Conservation (phyloP, 1,140 invertebrate genomes). For the Lordiphosa mommai region DNA sequence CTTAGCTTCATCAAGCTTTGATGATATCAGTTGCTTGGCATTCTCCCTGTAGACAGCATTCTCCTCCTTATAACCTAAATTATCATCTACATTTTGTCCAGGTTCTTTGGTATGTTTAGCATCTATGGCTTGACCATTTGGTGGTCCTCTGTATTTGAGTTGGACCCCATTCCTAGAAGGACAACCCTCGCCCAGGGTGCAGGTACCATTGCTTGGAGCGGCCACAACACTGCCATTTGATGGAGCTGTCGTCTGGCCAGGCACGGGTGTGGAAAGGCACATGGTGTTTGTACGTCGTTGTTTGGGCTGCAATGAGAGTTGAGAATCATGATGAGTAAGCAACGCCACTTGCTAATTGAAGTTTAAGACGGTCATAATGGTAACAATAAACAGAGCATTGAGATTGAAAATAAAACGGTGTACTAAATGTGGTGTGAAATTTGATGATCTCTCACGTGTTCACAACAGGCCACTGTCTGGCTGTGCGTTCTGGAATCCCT, state of each 20-base stretch:
- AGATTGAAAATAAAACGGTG: constrained; percentile 2
- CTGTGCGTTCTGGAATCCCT: neutral
- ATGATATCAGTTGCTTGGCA: neutral
- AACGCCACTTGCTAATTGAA: constrained; percentile 44
- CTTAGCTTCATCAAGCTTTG: constrained; percentile 4
- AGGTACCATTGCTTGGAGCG: constrained; percentile 32
- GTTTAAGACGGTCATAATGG: constrained; percentile 26
- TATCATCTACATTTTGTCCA: constrained; percentile 28
- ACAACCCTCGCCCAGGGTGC: constrained; percentile 18
- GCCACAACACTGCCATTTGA: constrained; percentile 4
- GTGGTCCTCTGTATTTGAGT: constrained; percentile 38
- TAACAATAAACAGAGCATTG: constrained; percentile 27
- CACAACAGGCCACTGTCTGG: constrained; percentile 2
- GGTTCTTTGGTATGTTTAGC: constrained; percentile 35
- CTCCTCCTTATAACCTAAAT: constrained; percentile 64
- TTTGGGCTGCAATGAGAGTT: constrained; percentile 15
- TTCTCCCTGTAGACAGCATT: constrained; percentile 73
- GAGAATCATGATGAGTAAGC: constrained; percentile 10
- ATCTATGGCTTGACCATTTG: constrained; percentile 19
- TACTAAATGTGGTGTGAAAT: constrained; percentile 44
- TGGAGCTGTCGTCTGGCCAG: constrained; percentile 16
- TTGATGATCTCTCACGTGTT: constrained; percentile 27
- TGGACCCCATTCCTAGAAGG: constrained; percentile 6
- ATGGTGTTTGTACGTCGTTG: constrained; percentile 22
- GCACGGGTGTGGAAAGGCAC: constrained; percentile 70